A percentile compares a stretch with the other conserved stretches of the same genome.
phyloP scores from a whole-genome alignment of 2,113 vertebrate genomes.

The Sinocyclocheilus anophthalmus region DNA sequence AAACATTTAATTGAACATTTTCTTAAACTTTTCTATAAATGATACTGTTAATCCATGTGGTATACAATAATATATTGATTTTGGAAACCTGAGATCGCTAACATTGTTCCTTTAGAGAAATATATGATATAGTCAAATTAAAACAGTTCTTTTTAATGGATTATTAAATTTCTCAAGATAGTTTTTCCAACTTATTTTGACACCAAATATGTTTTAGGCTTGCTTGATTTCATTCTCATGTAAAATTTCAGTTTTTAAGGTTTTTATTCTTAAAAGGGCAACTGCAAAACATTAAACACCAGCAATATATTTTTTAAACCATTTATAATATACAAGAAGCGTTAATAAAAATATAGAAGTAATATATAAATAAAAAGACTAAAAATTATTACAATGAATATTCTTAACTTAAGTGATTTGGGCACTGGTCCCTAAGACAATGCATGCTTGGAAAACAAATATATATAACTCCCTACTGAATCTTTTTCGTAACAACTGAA shows the following conservation, averaged over 20 bases:
- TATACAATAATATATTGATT: not conserved
- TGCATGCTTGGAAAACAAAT: not conserved
- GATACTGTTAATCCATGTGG: not conserved
- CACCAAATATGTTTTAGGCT: not conserved
- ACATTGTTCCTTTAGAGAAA: not conserved
- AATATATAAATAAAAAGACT: not conserved
- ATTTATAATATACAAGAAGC: not conserved
- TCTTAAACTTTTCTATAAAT: not conserved
- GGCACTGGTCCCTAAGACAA: too few species aligned
- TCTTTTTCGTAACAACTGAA: constrained; percentile 19
- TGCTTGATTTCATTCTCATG: not conserved
- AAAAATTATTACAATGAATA: not conserved
- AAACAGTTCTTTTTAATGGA: too few species aligned
- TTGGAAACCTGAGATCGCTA: not conserved
- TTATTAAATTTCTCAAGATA: too few species aligned
- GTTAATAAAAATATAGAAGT: not conserved
- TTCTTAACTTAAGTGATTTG: constrained; percentile 1
- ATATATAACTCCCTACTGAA: not conserved
- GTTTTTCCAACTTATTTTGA: too few species aligned
- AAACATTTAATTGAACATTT: not conserved
- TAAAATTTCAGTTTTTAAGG: not conserved
- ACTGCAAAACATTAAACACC: constrained; percentile 4
- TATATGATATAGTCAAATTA: too few species aligned
- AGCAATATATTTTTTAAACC: not conserved
- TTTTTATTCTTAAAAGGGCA: not conserved